Percentiles rank a stretch among this genome's conserved stretches.
These are phyloP conservation scores for Sesia bembeciformis DNA, from an alignment of 2,888 invertebrate species.

Conservation along the genomic window DNA sequence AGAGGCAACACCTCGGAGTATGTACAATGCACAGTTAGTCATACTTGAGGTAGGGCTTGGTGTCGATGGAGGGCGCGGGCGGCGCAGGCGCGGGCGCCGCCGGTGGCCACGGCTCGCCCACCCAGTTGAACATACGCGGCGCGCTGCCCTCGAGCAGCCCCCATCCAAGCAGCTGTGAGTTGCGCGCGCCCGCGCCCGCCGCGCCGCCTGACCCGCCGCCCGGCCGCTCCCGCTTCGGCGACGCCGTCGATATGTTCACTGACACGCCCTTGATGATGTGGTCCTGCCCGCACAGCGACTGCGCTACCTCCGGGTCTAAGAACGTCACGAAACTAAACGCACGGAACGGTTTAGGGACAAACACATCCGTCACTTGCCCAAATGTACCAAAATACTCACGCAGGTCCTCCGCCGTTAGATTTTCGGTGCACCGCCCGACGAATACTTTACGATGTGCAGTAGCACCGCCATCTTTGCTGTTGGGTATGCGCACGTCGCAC, in stretches of 20 bases:
- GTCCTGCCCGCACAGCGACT: conserved; percentile 86
- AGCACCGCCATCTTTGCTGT: conserved; percentile 79
- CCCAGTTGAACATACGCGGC: conserved; percentile 33
- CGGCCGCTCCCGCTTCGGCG: conserved; percentile 81
- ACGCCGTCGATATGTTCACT: conserved; percentile 90
- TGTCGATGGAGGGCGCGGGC: conserved; percentile 26
- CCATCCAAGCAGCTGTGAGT: conserved; percentile 40
- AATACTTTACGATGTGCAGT: conserved; percentile 83
- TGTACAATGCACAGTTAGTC: conserved; percentile 23
- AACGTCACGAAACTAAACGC: conserved; percentile 90
- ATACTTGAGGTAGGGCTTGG: conserved; percentile 67
- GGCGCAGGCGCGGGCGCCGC: conserved; percentile 25
- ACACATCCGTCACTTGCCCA: conserved; percentile 90
- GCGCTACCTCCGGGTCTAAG: conserved; percentile 85
- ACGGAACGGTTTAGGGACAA: conserved; percentile 89
- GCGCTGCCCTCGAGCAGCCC: conserved; percentile 40
- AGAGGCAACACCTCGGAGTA: conserved; percentile 10
- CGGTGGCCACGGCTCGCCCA: conserved; percentile 26
- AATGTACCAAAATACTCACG: conserved; percentile 84
- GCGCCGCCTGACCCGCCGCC: conserved; percentile 5
- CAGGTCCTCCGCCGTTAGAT: conserved; percentile 84
- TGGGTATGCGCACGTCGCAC: conserved; percentile 83
- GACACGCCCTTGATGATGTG: conserved; percentile 89
- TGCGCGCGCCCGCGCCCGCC: conserved; percentile 13
- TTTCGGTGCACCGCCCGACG: conserved; percentile 88